A percentile compares a stretch with the other conserved stretches of the same genome.
These are phyloP conservation scores for Poicephalus meyeri DNA, from an alignment of 2,113 vertebrate genomes.

Conservation along the genomic window DNA sequence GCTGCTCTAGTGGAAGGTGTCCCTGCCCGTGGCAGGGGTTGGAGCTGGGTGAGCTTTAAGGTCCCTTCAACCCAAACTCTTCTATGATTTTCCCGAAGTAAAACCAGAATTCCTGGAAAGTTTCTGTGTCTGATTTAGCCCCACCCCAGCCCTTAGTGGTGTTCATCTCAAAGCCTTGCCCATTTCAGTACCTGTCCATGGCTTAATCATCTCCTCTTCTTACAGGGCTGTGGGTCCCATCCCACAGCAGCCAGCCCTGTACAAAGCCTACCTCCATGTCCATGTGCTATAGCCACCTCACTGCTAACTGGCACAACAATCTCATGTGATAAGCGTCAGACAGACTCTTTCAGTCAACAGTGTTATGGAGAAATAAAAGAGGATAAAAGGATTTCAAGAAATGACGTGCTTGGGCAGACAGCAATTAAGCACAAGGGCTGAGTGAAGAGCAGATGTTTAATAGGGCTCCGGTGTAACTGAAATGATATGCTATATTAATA, in stretches of 20 bases:
- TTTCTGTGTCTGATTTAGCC: background rate
- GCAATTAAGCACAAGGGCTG: background rate
- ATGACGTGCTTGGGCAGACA: background rate
- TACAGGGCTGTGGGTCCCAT: background rate
- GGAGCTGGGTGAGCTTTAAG: background rate
- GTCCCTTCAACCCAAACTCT: background rate
- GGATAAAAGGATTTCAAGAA: slow-evolving; percentile 10
- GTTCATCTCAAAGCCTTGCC: background rate
- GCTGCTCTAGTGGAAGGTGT: background rate
- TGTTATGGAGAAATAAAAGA: background rate
- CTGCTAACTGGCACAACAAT: fast-evolving
- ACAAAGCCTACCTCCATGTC: fast-evolving
- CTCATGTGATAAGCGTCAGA: background rate
- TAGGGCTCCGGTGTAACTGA: background rate
- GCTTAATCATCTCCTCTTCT: fast-evolving
- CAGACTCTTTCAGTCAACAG: background rate
- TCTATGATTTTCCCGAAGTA: background rate
- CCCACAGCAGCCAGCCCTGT: fast-evolving
- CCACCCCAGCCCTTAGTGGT: background rate
- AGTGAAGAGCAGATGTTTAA: background rate
- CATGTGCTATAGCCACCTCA: background rate
- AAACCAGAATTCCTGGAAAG: background rate
- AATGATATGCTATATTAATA: background rate
- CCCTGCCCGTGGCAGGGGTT: background rate
- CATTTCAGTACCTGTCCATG: fast-evolving